A percentile compares a stretch with the other conserved stretches of the same genome.
These are phyloP conservation scores for Boleophthalmus pectinirostris DNA, from an alignment of 2,113 vertebrate genomes.

Conservation along the genomic window DNA sequence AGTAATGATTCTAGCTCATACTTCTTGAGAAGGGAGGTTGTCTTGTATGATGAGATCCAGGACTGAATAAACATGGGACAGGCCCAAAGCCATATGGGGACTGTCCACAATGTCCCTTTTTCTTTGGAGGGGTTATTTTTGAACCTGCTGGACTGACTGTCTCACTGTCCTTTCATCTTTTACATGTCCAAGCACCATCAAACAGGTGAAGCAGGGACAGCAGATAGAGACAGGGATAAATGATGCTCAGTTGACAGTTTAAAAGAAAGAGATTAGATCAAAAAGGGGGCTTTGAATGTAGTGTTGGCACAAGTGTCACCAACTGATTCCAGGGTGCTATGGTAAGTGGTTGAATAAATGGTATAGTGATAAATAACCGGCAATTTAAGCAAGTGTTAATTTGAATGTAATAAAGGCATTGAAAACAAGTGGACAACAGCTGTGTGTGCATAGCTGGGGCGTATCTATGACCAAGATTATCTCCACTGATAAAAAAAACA, in stretches of 20 bases:
- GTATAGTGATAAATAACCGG: not conserved
- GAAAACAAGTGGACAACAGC: not conserved
- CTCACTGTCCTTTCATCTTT: constrained; percentile 67
- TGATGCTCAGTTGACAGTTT: constrained; percentile 32
- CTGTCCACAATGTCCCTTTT: constrained; percentile 62
- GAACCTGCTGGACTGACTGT: constrained; percentile 68
- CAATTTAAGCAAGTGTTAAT: not conserved
- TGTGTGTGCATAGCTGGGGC: not conserved
- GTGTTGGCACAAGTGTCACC: not conserved
- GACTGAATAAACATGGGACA: constrained; percentile 67
- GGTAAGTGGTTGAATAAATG: not conserved
- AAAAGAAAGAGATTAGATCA: constrained; percentile 40
- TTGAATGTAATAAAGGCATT: not conserved
- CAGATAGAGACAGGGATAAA: constrained; percentile 33
- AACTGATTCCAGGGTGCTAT: constrained; percentile 5
- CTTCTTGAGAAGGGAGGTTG: constrained; percentile 21
- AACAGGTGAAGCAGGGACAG: constrained; percentile 63
- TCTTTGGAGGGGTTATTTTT: constrained; percentile 69
- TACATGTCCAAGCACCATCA: constrained; percentile 32
- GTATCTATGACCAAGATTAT: not conserved
- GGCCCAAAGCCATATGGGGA: constrained; percentile 64
- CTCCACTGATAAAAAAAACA: not conserved
- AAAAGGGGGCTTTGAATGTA: constrained; percentile 14
- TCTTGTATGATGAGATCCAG: constrained; percentile 49
- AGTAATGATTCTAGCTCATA: constrained; percentile 34